Evolutionary conservation across 2,113 vertebrate species (phyloP).

Genomic region (Bufo bufo): DNA sequence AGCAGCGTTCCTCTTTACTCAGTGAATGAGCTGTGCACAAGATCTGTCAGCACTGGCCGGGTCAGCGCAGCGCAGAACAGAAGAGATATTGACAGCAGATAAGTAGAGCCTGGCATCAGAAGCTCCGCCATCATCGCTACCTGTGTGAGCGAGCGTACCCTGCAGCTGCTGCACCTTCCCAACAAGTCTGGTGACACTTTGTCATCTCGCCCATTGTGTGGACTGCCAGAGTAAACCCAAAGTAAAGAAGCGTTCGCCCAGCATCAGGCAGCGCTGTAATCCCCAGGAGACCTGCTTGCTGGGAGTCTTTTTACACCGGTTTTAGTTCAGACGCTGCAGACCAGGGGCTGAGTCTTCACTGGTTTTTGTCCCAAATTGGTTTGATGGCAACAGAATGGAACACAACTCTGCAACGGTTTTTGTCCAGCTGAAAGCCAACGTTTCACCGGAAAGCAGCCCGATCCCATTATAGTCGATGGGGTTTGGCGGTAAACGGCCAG

Average conservation of each 20-base stretch:
- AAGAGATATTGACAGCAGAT: constrained; percentile 4
- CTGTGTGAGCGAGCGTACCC: constrained; percentile 57
- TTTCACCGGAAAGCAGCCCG: too few relatives aligned
- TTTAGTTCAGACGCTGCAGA: constrained; percentile 1
- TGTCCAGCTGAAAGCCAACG: too few relatives aligned
- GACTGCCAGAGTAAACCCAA: constrained; percentile 60
- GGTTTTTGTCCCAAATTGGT: background rate
- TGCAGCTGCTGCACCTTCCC: constrained; percentile 68
- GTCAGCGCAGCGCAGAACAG: background rate
- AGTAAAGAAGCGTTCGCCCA: constrained; percentile 23
- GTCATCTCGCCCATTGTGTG: constrained; percentile 63
- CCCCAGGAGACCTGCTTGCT: constrained; percentile 24
- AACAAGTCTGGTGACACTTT: constrained; percentile 65
- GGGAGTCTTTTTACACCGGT: constrained; percentile 16
- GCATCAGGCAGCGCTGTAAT: constrained; percentile 39
- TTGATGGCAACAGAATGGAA: background rate
- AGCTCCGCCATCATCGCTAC: background rate
- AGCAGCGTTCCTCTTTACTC: background rate
- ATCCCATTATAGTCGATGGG: too few relatives aligned
- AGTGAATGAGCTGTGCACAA: constrained; percentile 1
- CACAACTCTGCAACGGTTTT: background rate
- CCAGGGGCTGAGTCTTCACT: background rate
- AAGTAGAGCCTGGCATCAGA: background rate
- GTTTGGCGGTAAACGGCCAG: too few relatives aligned
- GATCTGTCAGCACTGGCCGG: constrained; percentile 20